phyloP scores from a whole-genome alignment of 2,797 vertebrate genomes.

The Myotis planiceps region DNA sequence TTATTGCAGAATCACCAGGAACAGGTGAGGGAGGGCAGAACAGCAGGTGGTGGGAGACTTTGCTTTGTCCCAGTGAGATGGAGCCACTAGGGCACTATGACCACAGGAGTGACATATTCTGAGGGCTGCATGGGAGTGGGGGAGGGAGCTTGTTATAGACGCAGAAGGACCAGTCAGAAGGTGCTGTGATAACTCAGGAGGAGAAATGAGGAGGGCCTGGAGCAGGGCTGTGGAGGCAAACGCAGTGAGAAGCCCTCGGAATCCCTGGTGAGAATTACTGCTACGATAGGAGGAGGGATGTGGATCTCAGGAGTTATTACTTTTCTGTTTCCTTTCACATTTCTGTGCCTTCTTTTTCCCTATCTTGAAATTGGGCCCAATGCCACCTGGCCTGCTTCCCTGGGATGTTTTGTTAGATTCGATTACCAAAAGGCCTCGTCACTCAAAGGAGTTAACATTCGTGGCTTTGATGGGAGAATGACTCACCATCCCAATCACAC shows the following conservation, averaged over 20 bases:
- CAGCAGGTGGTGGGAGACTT: neutral
- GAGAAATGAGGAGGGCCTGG: neutral
- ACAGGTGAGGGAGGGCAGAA: neutral
- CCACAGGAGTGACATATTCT: neutral
- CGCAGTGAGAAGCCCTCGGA: neutral
- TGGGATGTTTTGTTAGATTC: neutral
- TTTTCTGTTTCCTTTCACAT: neutral
- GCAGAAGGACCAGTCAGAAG: neutral
- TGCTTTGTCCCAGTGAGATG: neutral
- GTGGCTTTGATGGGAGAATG: neutral
- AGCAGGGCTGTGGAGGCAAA: neutral
- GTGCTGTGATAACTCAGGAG: neutral
- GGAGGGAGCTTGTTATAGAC: neutral
- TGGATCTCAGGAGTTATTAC: neutral
- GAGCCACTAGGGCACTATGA: neutral
- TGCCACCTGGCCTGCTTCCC: neutral
- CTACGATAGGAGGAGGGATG: neutral
- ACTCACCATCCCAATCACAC: neutral
- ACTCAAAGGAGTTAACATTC: neutral
- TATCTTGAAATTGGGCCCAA: neutral
- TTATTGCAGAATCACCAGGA: neutral
- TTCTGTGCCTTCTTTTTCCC: neutral
- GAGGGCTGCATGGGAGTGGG: neutral
- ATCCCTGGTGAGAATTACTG: no score
- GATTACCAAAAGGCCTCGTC: neutral